A percentile compares a stretch with the other conserved stretches of the same genome.
Conservation (phyloP, 2,113 vertebrate species). For the Phasianus colchicus region DNA sequence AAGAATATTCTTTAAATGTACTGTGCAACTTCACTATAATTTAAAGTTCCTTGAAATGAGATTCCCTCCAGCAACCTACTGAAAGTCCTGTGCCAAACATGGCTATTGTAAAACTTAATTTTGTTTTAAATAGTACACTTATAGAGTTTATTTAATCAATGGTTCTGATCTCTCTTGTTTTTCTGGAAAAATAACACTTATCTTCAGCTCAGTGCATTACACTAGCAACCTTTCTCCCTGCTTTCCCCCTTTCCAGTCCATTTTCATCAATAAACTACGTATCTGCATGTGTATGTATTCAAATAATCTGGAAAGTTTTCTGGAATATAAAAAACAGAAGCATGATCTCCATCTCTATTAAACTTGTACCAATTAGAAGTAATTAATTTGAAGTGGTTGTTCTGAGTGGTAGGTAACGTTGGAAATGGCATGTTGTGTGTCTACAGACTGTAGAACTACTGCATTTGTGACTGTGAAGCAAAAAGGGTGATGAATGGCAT, state of each 20-base stretch:
- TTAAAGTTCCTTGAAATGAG: not conserved
- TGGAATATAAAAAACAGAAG: not conserved
- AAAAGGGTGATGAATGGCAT: not conserved
- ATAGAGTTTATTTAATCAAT: not conserved
- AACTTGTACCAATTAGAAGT: not conserved
- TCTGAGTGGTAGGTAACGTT: not conserved
- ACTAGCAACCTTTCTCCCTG: not conserved
- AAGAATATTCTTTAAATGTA: not conserved
- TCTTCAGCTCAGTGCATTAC: not conserved
- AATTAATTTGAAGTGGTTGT: not conserved
- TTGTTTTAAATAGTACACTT: not conserved
- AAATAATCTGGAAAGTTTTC: not conserved
- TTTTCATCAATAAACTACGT: not conserved
- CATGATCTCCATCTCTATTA: not conserved
- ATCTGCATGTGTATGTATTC: not conserved
- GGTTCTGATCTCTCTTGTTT: not conserved
- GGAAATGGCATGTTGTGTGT: not conserved
- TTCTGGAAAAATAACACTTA: not conserved
- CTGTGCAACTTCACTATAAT: not conserved
- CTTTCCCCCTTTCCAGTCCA: not conserved
- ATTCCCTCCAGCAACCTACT: not conserved
- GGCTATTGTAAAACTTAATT: conserved; percentile 12
- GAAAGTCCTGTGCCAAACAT: not conserved
- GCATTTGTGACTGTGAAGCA: not conserved
- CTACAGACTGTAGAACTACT: not conserved